A percentile compares a stretch with the other conserved stretches of the same genome.
phyloP scores from a whole-genome alignment of 2,888 invertebrate species.

The Spilarctia lutea region DNA sequence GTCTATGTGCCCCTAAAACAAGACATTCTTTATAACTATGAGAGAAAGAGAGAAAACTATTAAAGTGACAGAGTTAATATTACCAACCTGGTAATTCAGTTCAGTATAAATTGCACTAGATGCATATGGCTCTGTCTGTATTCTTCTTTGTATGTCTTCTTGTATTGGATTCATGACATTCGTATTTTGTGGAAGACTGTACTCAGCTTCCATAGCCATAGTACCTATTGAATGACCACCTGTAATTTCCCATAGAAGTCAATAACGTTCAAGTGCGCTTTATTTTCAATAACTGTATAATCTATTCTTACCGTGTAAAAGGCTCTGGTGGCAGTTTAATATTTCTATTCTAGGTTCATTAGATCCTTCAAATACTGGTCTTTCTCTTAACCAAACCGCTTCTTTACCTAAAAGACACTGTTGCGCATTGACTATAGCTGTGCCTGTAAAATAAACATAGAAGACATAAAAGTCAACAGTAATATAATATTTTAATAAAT shows the following conservation, averaged over 20 bases:
- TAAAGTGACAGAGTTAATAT: not conserved
- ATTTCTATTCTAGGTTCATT: constrained; percentile 82
- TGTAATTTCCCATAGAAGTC: constrained; percentile 39
- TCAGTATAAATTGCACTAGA: constrained; percentile 89
- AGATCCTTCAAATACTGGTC: constrained; percentile 78
- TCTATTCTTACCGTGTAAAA: constrained; percentile 69
- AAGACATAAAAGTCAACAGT: not conserved
- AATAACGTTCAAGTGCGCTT: not conserved
- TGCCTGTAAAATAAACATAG: constrained; percentile 53
- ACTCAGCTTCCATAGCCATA: constrained; percentile 82
- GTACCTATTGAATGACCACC: constrained; percentile 77
- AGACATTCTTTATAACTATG: constrained; percentile 26
- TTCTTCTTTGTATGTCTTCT: constrained; percentile 72
- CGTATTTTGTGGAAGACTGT: constrained; percentile 80
- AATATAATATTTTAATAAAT: not conserved
- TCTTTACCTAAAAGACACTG: constrained; percentile 82
- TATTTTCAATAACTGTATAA: not conserved
- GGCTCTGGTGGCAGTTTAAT: constrained; percentile 79
- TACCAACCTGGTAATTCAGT: constrained; percentile 77
- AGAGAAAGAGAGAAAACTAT: not conserved
- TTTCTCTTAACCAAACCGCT: constrained; percentile 81
- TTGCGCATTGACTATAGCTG: constrained; percentile 78
- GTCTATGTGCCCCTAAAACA: constrained; percentile 79
- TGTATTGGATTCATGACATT: constrained; percentile 71
- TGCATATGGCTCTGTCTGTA: constrained; percentile 90